A percentile compares a stretch with the other conserved stretches of the same genome.
These are phyloP conservation scores for Anguilla pacifica DNA, from an alignment of 2,797 vertebrate genomes.

Conservation along the genomic window DNA sequence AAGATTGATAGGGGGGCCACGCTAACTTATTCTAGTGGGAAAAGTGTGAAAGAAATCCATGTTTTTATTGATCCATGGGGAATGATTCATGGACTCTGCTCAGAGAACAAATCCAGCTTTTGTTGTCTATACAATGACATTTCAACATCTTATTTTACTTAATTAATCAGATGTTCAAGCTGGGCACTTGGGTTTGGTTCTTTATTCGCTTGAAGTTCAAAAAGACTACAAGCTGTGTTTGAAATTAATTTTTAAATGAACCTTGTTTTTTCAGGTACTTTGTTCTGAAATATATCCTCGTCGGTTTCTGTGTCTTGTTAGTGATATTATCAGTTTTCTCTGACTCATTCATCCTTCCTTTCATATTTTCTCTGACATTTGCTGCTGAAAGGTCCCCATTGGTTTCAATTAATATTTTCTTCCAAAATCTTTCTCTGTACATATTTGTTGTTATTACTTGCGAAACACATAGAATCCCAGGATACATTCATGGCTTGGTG, in stretches of 20 bases:
- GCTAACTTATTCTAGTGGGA: slow-evolving; percentile 8
- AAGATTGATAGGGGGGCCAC: slow-evolving; percentile 18
- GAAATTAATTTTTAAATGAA: not conserved
- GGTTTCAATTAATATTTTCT: not conserved
- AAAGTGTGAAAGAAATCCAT: slow-evolving; percentile 20
- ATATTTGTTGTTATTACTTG: not conserved
- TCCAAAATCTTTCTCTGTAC: not conserved
- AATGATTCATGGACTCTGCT: slow-evolving; percentile 11
- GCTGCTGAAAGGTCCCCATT: not conserved
- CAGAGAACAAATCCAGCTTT: slow-evolving; percentile 3
- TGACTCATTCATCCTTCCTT: not conserved
- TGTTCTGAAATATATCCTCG: not conserved
- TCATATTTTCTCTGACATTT: not conserved
- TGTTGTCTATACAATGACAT: slow-evolving; percentile 15
- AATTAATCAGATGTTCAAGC: slow-evolving; percentile 7
- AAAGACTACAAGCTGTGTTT: not conserved
- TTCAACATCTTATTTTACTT: not conserved
- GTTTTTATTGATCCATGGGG: slow-evolving; percentile 19
- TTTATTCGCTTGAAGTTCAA: too few relatives aligned
- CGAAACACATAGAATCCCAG: not conserved
- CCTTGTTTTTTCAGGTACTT: too few relatives aligned
- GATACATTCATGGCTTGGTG: not conserved
- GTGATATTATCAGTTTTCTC: not conserved
- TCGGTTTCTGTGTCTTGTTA: not conserved
- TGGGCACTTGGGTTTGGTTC: not conserved